Evolutionary conservation across 2,113 vertebrate genomes (phyloP).

Genomic region (Pandion haliaetus): DNA sequence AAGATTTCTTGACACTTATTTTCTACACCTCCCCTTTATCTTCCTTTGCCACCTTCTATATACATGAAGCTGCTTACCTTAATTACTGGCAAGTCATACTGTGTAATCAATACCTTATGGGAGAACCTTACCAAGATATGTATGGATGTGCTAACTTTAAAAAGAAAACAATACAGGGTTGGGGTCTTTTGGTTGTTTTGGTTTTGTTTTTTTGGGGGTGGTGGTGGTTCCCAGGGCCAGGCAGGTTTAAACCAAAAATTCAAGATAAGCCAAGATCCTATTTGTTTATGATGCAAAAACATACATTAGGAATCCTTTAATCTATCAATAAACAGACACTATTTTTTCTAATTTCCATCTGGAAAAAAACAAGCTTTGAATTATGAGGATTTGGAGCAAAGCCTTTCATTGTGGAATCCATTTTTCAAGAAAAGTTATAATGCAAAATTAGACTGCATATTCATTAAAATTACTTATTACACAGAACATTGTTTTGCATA

Average conservation of each 20-base stretch:
- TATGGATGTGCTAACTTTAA: not conserved
- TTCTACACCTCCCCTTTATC: not conserved
- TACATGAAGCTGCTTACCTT: not conserved
- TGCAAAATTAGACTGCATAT: not conserved
- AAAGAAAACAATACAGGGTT: not conserved
- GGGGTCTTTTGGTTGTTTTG: accelerated
- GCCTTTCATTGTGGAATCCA: not conserved
- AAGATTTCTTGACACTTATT: not conserved
- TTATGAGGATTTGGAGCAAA: not conserved
- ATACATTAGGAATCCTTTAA: not conserved
- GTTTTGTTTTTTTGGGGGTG: not conserved
- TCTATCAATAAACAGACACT: not conserved
- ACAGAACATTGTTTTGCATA: not conserved
- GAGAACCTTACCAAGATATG: not conserved
- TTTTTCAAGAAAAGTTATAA: not conserved
- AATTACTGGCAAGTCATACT: not conserved
- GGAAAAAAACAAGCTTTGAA: not conserved
- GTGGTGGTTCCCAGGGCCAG: not conserved
- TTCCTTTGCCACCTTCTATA: not conserved
- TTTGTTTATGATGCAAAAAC: not conserved
- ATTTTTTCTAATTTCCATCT: not conserved
- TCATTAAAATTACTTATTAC: not conserved
- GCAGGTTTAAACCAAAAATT: not conserved
- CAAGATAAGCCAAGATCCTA: not conserved
- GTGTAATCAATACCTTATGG: not conserved